Evolutionary conservation across 2,888 invertebrate species (phyloP).

Genomic region (Pammene fasciana): DNA sequence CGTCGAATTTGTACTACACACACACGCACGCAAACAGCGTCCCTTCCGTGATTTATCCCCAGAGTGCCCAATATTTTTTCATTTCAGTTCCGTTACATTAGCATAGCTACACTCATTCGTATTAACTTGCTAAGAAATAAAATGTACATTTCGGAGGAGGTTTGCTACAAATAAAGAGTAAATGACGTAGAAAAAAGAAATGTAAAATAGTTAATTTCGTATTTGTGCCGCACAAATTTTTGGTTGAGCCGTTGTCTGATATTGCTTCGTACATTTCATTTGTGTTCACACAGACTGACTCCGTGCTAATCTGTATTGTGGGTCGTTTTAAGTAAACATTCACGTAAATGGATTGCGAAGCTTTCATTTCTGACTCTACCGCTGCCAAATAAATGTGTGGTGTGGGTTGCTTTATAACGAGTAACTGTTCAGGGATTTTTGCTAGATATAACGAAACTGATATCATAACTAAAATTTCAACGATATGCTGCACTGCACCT

Average conservation of each 20-base stretch:
- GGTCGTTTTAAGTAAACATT: slow-evolving; percentile 17
- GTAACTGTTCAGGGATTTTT: no score
- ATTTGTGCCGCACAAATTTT: no score
- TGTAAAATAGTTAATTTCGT: no score
- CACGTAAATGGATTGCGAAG: slow-evolving; percentile 7
- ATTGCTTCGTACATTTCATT: slow-evolving; percentile 13
- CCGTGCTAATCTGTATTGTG: slow-evolving; percentile 20
- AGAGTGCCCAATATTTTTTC: slow-evolving; percentile 11
- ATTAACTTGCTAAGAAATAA: neutral
- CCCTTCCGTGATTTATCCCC: slow-evolving; percentile 5
- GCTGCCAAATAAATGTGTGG: slow-evolving; percentile 6
- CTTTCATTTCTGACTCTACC: slow-evolving; percentile 1
- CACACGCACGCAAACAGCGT: neutral
- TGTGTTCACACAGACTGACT: slow-evolving; percentile 18
- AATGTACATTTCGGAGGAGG: neutral
- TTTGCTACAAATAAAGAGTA: neutral
- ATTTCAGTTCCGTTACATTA: slow-evolving; percentile 16
- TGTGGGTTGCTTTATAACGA: slow-evolving; percentile 12
- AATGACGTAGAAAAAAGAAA: no score
- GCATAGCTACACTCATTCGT: neutral
- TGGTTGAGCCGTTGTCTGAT: neutral
- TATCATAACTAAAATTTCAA: no score
- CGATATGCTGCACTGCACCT: no score
- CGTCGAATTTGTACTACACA: slow-evolving; percentile 1
- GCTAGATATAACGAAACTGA: no score